A percentile compares a stretch with the other conserved stretches of the same genome.
Evolutionary conservation across 2,797 vertebrate species (phyloP).

Genomic region (Nasua narica): DNA sequence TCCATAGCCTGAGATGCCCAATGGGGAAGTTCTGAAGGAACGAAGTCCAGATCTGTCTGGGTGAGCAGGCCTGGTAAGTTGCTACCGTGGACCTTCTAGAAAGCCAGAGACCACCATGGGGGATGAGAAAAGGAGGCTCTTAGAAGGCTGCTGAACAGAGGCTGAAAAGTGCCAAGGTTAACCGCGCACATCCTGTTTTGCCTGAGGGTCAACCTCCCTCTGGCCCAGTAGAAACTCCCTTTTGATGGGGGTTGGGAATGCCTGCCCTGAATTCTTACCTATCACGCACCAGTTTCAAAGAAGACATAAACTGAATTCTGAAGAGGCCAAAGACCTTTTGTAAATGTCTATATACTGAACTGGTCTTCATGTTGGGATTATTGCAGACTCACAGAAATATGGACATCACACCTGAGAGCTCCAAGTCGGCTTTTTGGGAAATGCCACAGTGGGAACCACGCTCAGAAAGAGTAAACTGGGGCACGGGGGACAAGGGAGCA

Average conservation of each 20-base stretch:
- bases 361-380: constrained; percentile 34
- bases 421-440: constrained; percentile 14
- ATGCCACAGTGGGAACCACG: not conserved
- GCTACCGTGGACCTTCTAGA: not conserved
- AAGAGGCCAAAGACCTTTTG: constrained; percentile 40
- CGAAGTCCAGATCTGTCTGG: not conserved
- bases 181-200: not conserved
- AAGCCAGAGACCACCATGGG: not conserved
- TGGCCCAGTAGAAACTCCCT: not conserved
- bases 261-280: not conserved
- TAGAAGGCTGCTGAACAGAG: not conserved
- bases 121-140: not conserved
- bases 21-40: not conserved
- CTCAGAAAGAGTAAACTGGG: constrained; percentile 1
- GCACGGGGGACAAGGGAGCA: not conserved
- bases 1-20: not conserved
- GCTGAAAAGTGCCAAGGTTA: not conserved
- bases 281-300: constrained; percentile 31
- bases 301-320: constrained; percentile 3
- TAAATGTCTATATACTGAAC: constrained; percentile 40
- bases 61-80: not conserved
- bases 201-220: not conserved
- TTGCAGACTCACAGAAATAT: constrained; percentile 8
- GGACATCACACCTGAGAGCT: not conserved
- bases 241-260: not conserved